Evolutionary conservation across 2,113 vertebrate species (phyloP), one percentile per base, ranked within the genome.

Genomic region (Erythrolamprus reginae): DNA sequence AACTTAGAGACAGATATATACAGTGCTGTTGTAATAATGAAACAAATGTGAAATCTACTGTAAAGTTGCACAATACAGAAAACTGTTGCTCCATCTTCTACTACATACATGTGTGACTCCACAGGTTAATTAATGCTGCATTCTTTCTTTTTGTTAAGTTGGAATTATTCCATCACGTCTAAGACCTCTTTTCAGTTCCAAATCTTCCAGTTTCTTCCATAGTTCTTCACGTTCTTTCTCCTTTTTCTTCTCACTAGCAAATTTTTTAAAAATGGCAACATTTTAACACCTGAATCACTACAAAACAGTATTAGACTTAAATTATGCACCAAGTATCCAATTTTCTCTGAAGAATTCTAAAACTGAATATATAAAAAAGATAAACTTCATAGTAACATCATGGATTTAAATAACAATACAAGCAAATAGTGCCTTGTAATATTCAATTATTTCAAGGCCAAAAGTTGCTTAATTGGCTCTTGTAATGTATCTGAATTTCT

Each of bases 11-110:
- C 97, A 98, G 98, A 98, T 99, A 99, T 99, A 99, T 99, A 99
- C 99, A 99, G 98, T 99, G 98, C 97, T 98, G 98, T 96, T 98
- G 98, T 99, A 99, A 99, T 98, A 98, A 99, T 98, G 98, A 99
- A 98, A 99, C 98, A 98, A 98, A 98, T 97, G 97, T 99, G 97
- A 98, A 98, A 98, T 99, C 99, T 99, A 99, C 98, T 97, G 98
- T 98, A 99, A 99, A 99, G 98, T 98, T 97, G 98, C 98, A 99
- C 98, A 98, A 99, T 98, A 99, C 98, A 98, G 98, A 98, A 98
- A 97, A 97, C 97, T 97, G 97, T 96, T 97, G 97, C 97, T 98
- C 98, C 97, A 98, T 96, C 98, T 98, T 97, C 94, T 97, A 98
- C 98, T 98, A 97, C 97, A 97, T 96, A 97, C 97, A 97, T 97